Evolutionary conservation across 1,140 invertebrate genomes (phyloP).

Genomic region (Megalopta genalis): DNA sequence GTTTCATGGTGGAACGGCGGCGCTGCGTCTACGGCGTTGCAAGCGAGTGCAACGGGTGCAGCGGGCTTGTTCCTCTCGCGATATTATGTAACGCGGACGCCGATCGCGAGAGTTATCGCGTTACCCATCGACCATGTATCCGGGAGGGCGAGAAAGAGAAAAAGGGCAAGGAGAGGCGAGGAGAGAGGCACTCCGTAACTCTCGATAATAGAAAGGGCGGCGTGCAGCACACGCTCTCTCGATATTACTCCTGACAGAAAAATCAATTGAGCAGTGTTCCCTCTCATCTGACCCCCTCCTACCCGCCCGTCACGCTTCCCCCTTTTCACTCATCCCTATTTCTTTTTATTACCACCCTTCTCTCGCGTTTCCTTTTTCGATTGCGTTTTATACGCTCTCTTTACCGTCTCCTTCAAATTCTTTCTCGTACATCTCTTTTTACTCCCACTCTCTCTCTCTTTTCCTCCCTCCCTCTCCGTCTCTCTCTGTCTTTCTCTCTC

Average conservation of each 20-base stretch:
- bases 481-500: too few species aligned
- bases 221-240: slow-evolving; percentile 14
- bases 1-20: too few species aligned
- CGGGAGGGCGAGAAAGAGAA: neutral
- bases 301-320: too few species aligned
- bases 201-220: slow-evolving; percentile 28
- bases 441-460: neutral
- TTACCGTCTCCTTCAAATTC: neutral
- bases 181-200: neutral
- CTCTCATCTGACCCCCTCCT: slow-evolving; percentile 1
- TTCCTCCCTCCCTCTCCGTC: too few species aligned
- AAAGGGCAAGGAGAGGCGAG: too few species aligned
- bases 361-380: too few species aligned
- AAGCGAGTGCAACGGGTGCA: neutral
- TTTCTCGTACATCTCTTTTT: neutral
- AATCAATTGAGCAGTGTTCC: slow-evolving; percentile 38
- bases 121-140: slow-evolving; percentile 18
- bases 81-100: slow-evolving; percentile 13
- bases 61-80: neutral
- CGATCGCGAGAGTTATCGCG: slow-evolving; percentile 18
- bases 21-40: too few species aligned
- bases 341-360: neutral
- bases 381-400: neutral
- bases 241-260: slow-evolving; percentile 41
- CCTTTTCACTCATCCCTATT: neutral